Base-by-base conservation (phyloP, 2,888 invertebrate species). In the Antitype chi region DNA sequence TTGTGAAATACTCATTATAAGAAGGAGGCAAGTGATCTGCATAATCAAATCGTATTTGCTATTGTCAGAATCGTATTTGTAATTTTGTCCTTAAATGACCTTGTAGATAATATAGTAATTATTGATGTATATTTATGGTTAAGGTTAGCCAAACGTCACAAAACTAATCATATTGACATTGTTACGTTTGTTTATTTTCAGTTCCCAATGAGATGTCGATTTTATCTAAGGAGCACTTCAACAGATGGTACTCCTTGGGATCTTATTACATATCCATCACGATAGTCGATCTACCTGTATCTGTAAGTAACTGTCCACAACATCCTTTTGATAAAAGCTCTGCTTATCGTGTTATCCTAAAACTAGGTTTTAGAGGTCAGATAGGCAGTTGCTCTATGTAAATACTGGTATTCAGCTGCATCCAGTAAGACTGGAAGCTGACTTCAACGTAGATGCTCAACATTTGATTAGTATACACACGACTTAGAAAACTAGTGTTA, bases 201-300 rank as follows among this genome's bases (percentile, higher is more conserved):
- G 98, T 98, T 92, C 98, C 98, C 1, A 97, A 97, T 82, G 98
- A 99, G 94, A 98, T 98, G 98, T 97, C 97, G 0, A 98, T 98
- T 86, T 93, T 98, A 77, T 97, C 98, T 57, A 99, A 98, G 90
- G 98, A 99, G 90, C 98, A 98, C 90, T 99, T 99, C 92, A 99
- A 99, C 92, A 97, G 98, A 93, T 99, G 98, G 98, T 99, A 99
- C 92, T 98, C 98, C 0, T 93, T 99, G 71, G 98, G 98, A 88
- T 98, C 98, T 70, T 99, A 98, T 90, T 99, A 98, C 91, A 95
- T 97, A 57, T 97, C 98, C 0, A 97, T 98, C 38, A 98, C 98
- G 0, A 85, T 98, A 17, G 97, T 98, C 53, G 98, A 98, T 91
- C 95, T 98, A 78, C 98, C 98, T 5, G 97, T 98, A 81, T 98